Evolutionary conservation across 2,888 invertebrate genomes (phyloP), one percentile per base, ranked within the genome.

Genomic region (Caenorhabditis angaria): DNA sequence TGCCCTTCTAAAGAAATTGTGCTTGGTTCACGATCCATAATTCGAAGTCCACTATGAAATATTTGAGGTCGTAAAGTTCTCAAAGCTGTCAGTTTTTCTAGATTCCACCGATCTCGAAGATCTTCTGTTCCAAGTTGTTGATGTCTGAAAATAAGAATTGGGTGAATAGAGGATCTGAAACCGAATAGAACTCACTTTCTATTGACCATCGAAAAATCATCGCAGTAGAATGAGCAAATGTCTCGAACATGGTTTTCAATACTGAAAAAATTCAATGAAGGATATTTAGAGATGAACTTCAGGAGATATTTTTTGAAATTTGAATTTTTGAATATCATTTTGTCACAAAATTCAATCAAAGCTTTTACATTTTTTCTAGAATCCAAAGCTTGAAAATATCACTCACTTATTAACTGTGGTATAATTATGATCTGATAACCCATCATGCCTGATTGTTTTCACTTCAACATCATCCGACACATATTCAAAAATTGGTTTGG

Each of bases 381-480:
- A n/a, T n/a, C n/a, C n/a, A n/a, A n/a, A n/a, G n/a, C n/a, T n/a
- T 1, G 27, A 12, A 22, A 27, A 8, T 6, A 20, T 18, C 54
- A 25, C 63, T 51, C n/a, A 72, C 72, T 67, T 67, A 22, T 67
- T 61, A 22, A 66, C 41, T 2, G 67, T 67, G 5, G 72, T 72
- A 32, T 67, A 67, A 53, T 72, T 72, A 51, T 72, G 61, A 58
- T 67, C 61, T 25, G 65, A 61, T 25, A 67, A 53, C 41, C 61
- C 60, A 61, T 72, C 72, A 54, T 72, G 72, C 18, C 64, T 47
- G 32, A 72, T 65, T 1, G 70, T 65, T 22, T 79, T 81, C 14
- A 84, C 77, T 48, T 84, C 82, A n/a, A 84, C 73, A 54, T 84
- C 84, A 58, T 84, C 84, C 28, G 81, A 69, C 0, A 82, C 82